Evolutionary conservation across 1,140 invertebrate species (phyloP), one percentile per base, ranked within the genome.

Genomic region (Drosophila rhopaloa): DNA sequence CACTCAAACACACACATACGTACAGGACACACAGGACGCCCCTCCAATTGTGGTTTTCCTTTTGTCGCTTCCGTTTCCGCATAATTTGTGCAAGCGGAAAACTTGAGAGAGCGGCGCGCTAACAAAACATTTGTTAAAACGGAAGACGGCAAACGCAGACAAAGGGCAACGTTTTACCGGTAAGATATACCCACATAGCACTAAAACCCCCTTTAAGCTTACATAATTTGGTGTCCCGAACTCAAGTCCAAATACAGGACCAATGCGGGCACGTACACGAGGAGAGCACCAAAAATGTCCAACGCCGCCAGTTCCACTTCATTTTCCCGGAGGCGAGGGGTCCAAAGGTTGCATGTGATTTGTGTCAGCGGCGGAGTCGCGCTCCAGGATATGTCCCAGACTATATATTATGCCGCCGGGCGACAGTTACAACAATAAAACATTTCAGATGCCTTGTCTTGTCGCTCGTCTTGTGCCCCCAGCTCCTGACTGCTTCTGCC

Each of bases 351-450:
- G 80, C 76, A 88, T 89, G 84, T 88, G 83, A 88, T 86, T 88
- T 86, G 83, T 86, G 83, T 85, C 81, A 73, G 55, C 66, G 57
- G 71, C 54, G 40, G 62, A 73, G 63, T 57, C 27, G 51, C 59
- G 56, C 59, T 62, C 44, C 75, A 75, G 82, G 81, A 72, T 86
- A 57, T 71, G 78, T 55, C 63, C 59, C 83, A 65, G 83, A 88
- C 83, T 89, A 88, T 88, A 89, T 88, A 89, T 88, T 89, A 88
- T 78, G 77, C 73, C 73, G 76, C 63, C 74, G 54, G 72, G 80
- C 84, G 84, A 89, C 84, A 89, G 76, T 84, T 89, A 89, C 84
- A 84, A 89, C 84, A 89, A 90, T 89, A 88, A 88, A 88, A 83
- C 83, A 88, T 89, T 88, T 83, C 79, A 79, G 79, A 86, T 79